Percentiles rank a stretch among this genome's conserved stretches.
phyloP scores from a whole-genome alignment of 92 coral and sea anemone genomes.

The Plumapathes pennacea region DNA sequence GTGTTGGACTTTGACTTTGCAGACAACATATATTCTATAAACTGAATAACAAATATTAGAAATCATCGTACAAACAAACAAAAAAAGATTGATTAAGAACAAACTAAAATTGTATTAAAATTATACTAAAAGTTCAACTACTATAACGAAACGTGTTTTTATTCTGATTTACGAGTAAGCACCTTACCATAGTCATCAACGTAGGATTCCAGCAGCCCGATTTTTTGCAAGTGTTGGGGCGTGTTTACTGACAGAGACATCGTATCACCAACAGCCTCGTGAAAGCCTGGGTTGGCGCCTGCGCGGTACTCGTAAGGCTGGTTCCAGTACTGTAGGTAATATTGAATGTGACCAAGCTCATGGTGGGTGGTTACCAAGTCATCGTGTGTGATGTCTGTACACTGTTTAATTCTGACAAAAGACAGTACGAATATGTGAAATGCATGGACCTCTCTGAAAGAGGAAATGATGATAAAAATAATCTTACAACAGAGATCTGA shows the following conservation, averaged over 20 bases:
- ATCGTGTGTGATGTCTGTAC: constrained; percentile 68
- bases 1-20: too few species aligned
- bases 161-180: too few species aligned
- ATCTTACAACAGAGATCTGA: too few species aligned
- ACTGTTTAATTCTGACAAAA: constrained; percentile 67
- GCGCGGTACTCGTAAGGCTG: constrained; percentile 62
- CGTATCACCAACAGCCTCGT: constrained; percentile 88
- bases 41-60: too few species aligned
- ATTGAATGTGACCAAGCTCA: constrained; percentile 82
- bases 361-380: constrained; percentile 81
- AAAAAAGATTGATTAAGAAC: not conserved
- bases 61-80: too few species aligned
- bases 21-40: too few species aligned
- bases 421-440: too few species aligned
- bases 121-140: too few species aligned
- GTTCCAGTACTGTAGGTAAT: constrained; percentile 73
- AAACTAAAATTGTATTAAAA: too few species aligned
- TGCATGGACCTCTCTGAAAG: too few species aligned
- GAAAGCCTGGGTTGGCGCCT: constrained; percentile 82
- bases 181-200: constrained; percentile 50
- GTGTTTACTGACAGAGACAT: constrained; percentile 85
- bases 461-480: too few species aligned
- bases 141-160: too few species aligned
- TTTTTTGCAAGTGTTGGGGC: constrained; percentile 65
- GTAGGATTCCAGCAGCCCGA: constrained; percentile 55